Evolutionary conservation across 2,797 vertebrate genomes (phyloP).

Genomic region (Onychomys leucogaster): DNA sequence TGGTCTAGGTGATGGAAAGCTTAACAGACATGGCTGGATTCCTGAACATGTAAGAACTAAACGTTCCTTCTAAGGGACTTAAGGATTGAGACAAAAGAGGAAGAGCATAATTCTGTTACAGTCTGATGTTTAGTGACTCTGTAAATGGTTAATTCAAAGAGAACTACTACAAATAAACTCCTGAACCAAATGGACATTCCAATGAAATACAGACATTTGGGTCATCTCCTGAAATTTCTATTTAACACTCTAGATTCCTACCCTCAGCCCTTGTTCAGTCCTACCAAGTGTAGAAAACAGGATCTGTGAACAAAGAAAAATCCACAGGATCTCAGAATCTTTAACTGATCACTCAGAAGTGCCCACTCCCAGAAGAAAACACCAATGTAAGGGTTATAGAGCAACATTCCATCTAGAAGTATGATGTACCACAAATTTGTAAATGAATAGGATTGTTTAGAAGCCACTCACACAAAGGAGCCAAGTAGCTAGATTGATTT

Average conservation of each 20-base stretch:
- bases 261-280: background rate
- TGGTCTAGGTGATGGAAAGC: background rate
- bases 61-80: background rate
- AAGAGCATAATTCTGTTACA: background rate
- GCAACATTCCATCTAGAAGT: background rate
- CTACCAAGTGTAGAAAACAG: background rate
- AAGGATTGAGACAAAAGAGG: background rate
- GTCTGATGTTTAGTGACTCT: background rate
- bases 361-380: background rate
- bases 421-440: background rate
- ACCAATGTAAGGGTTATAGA: background rate
- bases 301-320: background rate
- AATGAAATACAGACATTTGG: conserved; percentile 11
- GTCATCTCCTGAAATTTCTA: conserved; percentile 29
- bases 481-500: background rate
- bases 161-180: background rate
- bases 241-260: background rate
- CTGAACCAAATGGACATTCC: background rate
- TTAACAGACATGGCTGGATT: background rate
- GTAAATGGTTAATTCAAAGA: background rate
- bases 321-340: background rate
- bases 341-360: conserved; percentile 5
- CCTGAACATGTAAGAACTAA: background rate
- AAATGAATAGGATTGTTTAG: background rate
- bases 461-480: background rate